phyloP scores from a whole-genome alignment of 2,888 invertebrate species.

The Lepidochrysops patricia region DNA sequence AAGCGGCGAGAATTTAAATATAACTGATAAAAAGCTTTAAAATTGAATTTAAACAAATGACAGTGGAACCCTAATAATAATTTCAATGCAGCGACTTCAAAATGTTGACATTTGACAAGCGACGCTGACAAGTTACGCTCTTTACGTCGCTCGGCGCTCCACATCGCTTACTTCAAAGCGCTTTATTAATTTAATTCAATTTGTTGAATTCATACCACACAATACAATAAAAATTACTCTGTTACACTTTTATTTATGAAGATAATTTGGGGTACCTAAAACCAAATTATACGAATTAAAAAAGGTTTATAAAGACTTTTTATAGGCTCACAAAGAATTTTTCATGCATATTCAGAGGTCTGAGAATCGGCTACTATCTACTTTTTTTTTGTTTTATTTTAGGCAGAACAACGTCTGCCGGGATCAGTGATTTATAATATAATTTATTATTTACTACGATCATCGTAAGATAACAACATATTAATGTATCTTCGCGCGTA shows the following conservation, averaged over 20 bases:
- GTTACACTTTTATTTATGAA: not conserved
- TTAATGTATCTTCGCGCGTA: too few species aligned
- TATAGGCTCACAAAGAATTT: too few species aligned
- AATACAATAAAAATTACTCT: not conserved
- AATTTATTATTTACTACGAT: too few species aligned
- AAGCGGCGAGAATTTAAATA: too few species aligned
- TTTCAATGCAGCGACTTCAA: conserved; percentile 58
- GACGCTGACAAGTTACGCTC: conserved; percentile 57
- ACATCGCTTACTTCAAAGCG: conserved; percentile 12
- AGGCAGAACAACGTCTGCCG: too few species aligned
- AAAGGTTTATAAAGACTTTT: too few species aligned
- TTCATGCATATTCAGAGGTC: too few species aligned
- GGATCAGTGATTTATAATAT: too few species aligned
- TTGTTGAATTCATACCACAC: not conserved
- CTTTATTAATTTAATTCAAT: conserved; percentile 9
- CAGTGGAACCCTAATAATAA: conserved; percentile 29
- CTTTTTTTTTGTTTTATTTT: too few species aligned
- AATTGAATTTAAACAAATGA: not conserved
- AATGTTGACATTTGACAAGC: conserved; percentile 65
- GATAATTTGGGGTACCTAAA: not conserved
- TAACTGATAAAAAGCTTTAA: too few species aligned
- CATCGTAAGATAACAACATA: too few species aligned
- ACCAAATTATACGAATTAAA: not conserved
- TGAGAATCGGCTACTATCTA: too few species aligned
- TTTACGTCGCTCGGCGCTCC: conserved; percentile 24